Evolutionary conservation across 2,888 invertebrate species (phyloP).

Genomic region (Philaethria dido): DNA sequence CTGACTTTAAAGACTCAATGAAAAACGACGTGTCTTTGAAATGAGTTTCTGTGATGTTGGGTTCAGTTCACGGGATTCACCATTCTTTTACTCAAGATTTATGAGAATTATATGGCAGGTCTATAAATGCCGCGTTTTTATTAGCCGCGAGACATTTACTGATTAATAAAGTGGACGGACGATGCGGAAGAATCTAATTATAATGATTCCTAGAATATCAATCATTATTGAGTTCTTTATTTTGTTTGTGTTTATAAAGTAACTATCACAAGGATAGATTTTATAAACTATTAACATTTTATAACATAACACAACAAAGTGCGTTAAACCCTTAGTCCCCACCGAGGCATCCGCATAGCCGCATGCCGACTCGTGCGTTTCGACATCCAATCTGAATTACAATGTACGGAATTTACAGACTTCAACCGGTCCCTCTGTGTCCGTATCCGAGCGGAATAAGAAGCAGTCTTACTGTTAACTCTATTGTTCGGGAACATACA

Average conservation of each 20-base stretch:
- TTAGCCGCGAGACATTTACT: conserved; percentile 77
- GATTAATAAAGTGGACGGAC: conserved; percentile 78
- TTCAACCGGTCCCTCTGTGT: conserved; percentile 63
- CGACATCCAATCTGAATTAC: conserved; percentile 79
- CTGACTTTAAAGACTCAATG: conserved; percentile 71
- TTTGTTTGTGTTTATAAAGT: conserved; percentile 30
- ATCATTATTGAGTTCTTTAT: conserved; percentile 41
- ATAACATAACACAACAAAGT: conserved; percentile 45
- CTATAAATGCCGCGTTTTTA: conserved; percentile 80
- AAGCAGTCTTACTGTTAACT: conserved; percentile 79
- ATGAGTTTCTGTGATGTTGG: conserved; percentile 76
- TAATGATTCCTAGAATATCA: conserved; percentile 68
- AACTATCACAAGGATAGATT: conserved; percentile 25
- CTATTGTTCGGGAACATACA: conserved; percentile 75
- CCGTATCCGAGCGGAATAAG: conserved; percentile 81
- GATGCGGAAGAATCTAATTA: conserved; percentile 74
- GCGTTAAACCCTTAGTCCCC: conserved; percentile 51
- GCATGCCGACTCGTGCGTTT: conserved; percentile 78
- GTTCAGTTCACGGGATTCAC: conserved; percentile 52
- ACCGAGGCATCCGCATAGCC: conserved; percentile 68
- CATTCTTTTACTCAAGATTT: conserved; percentile 75
- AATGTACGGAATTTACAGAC: conserved; percentile 76
- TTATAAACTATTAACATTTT: conserved; percentile 34
- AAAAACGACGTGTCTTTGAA: conserved; percentile 77
- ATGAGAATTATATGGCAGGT: conserved; percentile 75